Percentiles rank a stretch among this genome's conserved stretches.
Evolutionary conservation across 2,888 invertebrate species (phyloP).

Genomic region (Ecdyonurus torrentis): DNA sequence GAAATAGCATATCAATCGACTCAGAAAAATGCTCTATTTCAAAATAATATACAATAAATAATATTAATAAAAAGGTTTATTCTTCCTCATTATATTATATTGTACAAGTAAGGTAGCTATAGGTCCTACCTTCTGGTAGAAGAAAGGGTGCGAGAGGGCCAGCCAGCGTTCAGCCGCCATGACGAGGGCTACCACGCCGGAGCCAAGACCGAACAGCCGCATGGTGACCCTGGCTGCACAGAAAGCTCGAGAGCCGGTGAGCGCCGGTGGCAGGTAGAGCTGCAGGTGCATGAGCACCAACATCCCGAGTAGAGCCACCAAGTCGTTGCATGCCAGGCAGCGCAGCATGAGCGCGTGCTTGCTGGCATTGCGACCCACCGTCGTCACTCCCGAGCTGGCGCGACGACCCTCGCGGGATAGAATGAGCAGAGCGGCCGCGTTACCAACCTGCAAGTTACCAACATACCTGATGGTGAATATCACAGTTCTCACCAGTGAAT

Average conservation of each 20-base stretch:
- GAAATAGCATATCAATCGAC: too few relatives aligned
- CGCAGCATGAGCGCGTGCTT: slow-evolving; percentile 67
- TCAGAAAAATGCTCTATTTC: too few relatives aligned
- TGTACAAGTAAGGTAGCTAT: background rate
- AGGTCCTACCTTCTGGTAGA: slow-evolving; percentile 63
- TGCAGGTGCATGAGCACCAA: slow-evolving; percentile 45
- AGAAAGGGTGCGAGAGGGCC: slow-evolving; percentile 69
- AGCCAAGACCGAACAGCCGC: slow-evolving; percentile 69
- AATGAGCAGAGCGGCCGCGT: slow-evolving; percentile 56
- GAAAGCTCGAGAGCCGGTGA: slow-evolving; percentile 20
- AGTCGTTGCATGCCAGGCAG: slow-evolving; percentile 60
- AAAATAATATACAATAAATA: too few relatives aligned
- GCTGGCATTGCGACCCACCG: slow-evolving; percentile 49
- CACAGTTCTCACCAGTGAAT: too few relatives aligned
- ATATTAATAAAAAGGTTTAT: too few relatives aligned
- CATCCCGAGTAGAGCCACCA: slow-evolving; percentile 66
- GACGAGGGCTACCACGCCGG: slow-evolving; percentile 72
- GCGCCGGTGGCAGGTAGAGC: slow-evolving; percentile 21
- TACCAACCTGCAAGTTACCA: slow-evolving; percentile 45
- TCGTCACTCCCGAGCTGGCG: slow-evolving; percentile 24
- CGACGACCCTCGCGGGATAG: slow-evolving; percentile 32
- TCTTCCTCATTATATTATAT: background rate
- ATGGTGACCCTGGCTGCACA: slow-evolving; percentile 55
- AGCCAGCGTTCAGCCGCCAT: slow-evolving; percentile 80
- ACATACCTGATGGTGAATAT: too few relatives aligned